Percentiles rank a stretch among this genome's conserved stretches.
Evolutionary conservation across 2,888 invertebrate genomes (phyloP).

Genomic region (Scaptomyza caliginosa): DNA sequence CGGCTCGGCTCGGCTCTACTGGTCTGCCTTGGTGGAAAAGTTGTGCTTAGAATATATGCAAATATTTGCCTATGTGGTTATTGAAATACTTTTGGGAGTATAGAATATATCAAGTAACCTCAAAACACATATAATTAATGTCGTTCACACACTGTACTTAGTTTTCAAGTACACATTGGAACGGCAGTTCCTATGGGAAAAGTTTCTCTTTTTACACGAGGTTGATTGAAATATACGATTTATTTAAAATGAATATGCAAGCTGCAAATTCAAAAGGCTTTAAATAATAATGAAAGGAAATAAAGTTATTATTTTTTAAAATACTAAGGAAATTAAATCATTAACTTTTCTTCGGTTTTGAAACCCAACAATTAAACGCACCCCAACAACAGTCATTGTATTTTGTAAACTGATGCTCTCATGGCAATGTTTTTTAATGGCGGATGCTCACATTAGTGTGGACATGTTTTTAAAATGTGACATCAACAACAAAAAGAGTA

Average conservation of each 20-base stretch:
- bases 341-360: not conserved
- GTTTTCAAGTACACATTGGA: not conserved
- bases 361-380: slow-evolving; percentile 42
- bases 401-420: slow-evolving; percentile 50
- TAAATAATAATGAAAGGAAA: too few relatives aligned
- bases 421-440: slow-evolving; percentile 31
- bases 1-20: not conserved
- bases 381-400: slow-evolving; percentile 29
- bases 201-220: not conserved
- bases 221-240: not conserved
- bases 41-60: slow-evolving; percentile 6
- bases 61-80: slow-evolving; percentile 17
- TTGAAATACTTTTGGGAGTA: slow-evolving; percentile 18
- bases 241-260: not conserved
- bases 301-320: too few relatives aligned
- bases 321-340: too few relatives aligned
- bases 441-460: slow-evolving; percentile 33
- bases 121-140: slow-evolving; percentile 1
- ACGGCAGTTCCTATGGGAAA: not conserved
- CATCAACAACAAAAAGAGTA: not conserved
- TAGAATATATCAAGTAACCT: not conserved
- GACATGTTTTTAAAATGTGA: slow-evolving; percentile 32
- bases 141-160: not conserved
- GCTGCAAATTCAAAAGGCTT: too few relatives aligned
- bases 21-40: not conserved